Evolutionary conservation across 1,140 invertebrate species (phyloP), one percentile per base, ranked within the genome.

Genomic region (Plodia interpunctella): DNA sequence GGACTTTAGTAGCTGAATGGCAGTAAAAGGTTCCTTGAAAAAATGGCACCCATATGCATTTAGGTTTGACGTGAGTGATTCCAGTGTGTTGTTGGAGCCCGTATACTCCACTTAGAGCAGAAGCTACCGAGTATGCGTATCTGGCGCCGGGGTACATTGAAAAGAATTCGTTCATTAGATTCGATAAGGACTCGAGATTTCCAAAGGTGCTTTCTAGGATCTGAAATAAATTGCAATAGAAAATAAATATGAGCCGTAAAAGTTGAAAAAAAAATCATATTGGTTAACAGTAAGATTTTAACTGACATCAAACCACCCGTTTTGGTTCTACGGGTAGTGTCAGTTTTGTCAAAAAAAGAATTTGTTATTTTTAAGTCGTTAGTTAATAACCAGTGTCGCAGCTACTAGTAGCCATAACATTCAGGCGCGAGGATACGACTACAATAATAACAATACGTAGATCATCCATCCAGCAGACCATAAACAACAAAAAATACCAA

Each of bases 151-250:
- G 85, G 38, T 64, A 87, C 72, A 85, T 74, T 8, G 9, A 21
- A 49, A 88, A 88, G 60, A 87, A 88, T 57, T 85, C 74, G 35
- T 84, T 87, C 83, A 88, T 87, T n/a, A 88, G 49, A 0, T 61
- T 68, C 25, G 82, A 77, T 18, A 88, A 30, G 2, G 69, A 60
- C 56, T 87, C 83, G 17, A 78, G 17, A 56, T 76, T 78, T 8
- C 82, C 85, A 57, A 86, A 83, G 11, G 67, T 74, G 21, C 68
- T 67, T n/a, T 88, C 85, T 68, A 77, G 76, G 30, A 88, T 50
- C 85, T 88, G 56, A 44, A 44, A 44, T 3, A 32, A 25, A 25
- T 3, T 25, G 21, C 9, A 32, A 10, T 10, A 32, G 10, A 32
- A 32, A 28, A 28, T 28, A 28, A 5, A 28, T 28, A 28, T 28